These are phyloP conservation scores for Dolichoris vasculosae DNA, from an alignment of 1,140 invertebrate genomes.

Conservation along the genomic window DNA sequence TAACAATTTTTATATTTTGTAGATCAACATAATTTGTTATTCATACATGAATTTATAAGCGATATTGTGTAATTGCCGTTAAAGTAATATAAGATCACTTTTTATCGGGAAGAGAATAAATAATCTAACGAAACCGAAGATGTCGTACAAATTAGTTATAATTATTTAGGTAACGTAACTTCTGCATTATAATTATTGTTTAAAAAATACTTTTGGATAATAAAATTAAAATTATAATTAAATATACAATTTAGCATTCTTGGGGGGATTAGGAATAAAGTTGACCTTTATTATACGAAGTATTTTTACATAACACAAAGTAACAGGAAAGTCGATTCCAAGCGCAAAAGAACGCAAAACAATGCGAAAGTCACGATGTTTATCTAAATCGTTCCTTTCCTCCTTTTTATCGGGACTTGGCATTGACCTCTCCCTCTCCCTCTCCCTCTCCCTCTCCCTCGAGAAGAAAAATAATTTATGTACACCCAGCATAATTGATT, in stretches of 20 bases:
- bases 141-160: too few relatives aligned
- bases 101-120: too few relatives aligned
- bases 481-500: slow-evolving; percentile 50
- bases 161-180: too few relatives aligned
- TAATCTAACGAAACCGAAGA: too few relatives aligned
- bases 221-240: not conserved
- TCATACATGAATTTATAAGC: too few relatives aligned
- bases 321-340: not conserved
- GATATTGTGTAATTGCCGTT: too few relatives aligned
- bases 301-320: not conserved
- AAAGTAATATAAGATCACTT: too few relatives aligned
- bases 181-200: too few relatives aligned
- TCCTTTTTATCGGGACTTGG: not conserved
- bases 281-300: not conserved
- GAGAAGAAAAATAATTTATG: slow-evolving; percentile 46
- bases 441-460: not conserved
- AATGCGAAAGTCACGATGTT: not conserved
- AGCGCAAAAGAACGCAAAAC: not conserved
- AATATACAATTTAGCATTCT: too few relatives aligned
- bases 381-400: slow-evolving; percentile 1
- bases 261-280: not conserved
- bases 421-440: not conserved
- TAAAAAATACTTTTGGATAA: too few relatives aligned
- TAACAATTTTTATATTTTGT: not conserved
- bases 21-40: not conserved